Conservation (phyloP, 2,888 invertebrate genomes). For the Drosophila vallismaia region DNA sequence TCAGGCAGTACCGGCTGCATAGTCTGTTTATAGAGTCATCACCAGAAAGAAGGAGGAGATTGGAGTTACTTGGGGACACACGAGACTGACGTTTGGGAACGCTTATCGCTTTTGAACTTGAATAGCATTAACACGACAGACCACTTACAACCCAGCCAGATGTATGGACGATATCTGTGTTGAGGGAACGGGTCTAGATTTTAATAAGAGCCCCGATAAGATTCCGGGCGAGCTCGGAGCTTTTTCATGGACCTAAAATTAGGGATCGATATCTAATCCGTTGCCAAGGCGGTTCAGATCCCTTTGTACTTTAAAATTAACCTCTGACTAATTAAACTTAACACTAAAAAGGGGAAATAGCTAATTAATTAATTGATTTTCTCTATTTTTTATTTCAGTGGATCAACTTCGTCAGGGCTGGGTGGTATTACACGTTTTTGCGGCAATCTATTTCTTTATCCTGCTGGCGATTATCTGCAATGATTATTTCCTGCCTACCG, state of each 20-base stretch:
- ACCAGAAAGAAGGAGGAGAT: neutral
- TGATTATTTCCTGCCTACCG: conserved; percentile 94
- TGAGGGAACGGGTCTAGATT: conserved; percentile 23
- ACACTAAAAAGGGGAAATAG: no score
- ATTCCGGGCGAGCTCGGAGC: neutral
- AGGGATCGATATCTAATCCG: conserved; percentile 19
- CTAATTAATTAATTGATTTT: neutral
- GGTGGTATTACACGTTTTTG: conserved; percentile 89
- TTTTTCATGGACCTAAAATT: conserved; percentile 5
- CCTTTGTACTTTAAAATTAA: neutral
- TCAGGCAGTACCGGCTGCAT: conserved; percentile 37
- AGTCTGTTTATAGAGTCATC: conserved; percentile 11
- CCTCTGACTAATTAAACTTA: neutral
- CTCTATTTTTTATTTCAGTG: conserved; percentile 71
- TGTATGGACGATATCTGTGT: conserved; percentile 14
- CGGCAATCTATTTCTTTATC: conserved; percentile 93
- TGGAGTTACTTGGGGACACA: neutral
- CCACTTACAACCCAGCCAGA: conserved; percentile 20
- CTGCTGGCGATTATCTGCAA: conserved; percentile 95
- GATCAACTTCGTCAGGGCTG: conserved; percentile 90
- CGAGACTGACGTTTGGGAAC: conserved; percentile 18
- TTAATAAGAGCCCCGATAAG: conserved; percentile 27
- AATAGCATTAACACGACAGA: neutral
- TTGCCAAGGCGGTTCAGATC: conserved; percentile 10
- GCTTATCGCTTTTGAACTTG: conserved; percentile 27